Evolutionary conservation across 2,888 invertebrate species (phyloP), one percentile per base, ranked within the genome.

Genomic region (Calameuta pallipes): DNA sequence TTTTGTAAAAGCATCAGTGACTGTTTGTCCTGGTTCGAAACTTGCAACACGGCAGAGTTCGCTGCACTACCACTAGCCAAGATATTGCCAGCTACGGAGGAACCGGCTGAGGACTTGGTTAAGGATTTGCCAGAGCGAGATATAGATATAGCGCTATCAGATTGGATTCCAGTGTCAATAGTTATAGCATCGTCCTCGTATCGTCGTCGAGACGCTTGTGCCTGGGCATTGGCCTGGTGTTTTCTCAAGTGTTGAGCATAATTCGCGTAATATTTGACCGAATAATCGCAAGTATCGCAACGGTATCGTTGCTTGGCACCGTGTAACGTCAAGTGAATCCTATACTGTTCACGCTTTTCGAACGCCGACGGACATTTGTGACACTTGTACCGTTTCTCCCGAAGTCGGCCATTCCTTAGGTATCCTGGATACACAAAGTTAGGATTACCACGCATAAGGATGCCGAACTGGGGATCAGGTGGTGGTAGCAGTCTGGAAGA

Each of bases 341-440:
- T 95, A 90, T 96, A 97, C 90, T 97, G 96, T 86, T 96, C 95
- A 69, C 96, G 93, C 91, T 97, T 97, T 87, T 97, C 96, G 91
- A 97, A 97, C 0, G 97, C 96, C 73, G 97, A 97, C 0, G 97
- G 97, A 89, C 97, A 97, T 91, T 96, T 96, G 86, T 95, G 95
- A 90, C 97, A 97, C 91, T 96, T 96, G 91, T 96, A 96, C 6
- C 96, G 93, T 88, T 96, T 96, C 88, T 96, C 95, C 89, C 95
- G 96, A 86, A 95, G 92, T 4, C 95, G 93, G 0, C 96, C 96
- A 87, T 96, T 96, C 90, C 95, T 95, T 79, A 96, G 88, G 83
- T 94, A 95, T 0, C 95, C 95, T 1, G 96, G 96, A 87, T 96
- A 96, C 76, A 95, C 94, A 86, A 96, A 96, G 83, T 95, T 95